phyloP scores from a whole-genome alignment of 2,797 vertebrate genomes.

The Propithecus perrieri region DNA sequence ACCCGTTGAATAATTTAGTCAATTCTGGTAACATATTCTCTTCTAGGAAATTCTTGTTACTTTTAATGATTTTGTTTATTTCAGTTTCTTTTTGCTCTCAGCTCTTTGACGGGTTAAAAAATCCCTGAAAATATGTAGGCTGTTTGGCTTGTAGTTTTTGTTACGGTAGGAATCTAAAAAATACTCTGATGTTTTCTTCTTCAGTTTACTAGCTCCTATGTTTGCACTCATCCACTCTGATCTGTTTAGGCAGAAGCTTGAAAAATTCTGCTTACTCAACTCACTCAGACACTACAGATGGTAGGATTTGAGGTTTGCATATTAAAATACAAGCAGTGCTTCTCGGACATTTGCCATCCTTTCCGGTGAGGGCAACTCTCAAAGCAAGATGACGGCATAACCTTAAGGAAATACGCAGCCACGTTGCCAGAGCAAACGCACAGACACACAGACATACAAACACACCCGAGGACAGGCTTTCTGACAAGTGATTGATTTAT shows the following conservation, averaged over 20 bases:
- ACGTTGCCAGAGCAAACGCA: not conserved
- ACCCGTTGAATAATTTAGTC: not conserved
- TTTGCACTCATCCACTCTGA: not conserved
- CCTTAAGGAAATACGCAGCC: not conserved
- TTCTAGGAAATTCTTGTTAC: not conserved
- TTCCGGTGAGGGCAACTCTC: not conserved
- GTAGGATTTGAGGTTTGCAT: not conserved
- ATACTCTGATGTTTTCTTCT: not conserved
- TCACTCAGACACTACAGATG: not conserved
- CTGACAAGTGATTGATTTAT: not conserved
- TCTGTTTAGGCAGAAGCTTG: not conserved
- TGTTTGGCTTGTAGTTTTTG: not conserved
- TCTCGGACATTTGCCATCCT: not conserved
- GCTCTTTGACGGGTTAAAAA: not conserved
- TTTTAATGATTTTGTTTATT: not conserved
- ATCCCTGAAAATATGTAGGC: not conserved
- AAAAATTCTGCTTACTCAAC: not conserved
- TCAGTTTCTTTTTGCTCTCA: not conserved
- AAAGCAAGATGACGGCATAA: not conserved
- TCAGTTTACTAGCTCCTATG: not conserved
- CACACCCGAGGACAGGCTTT: not conserved
- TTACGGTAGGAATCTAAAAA: not conserved
- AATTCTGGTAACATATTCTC: not conserved
- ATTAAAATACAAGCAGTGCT: not conserved
- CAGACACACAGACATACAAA: not conserved